These are phyloP conservation scores for Lysandra bellargus DNA, from an alignment of 2,888 invertebrate genomes.

Conservation along the genomic window DNA sequence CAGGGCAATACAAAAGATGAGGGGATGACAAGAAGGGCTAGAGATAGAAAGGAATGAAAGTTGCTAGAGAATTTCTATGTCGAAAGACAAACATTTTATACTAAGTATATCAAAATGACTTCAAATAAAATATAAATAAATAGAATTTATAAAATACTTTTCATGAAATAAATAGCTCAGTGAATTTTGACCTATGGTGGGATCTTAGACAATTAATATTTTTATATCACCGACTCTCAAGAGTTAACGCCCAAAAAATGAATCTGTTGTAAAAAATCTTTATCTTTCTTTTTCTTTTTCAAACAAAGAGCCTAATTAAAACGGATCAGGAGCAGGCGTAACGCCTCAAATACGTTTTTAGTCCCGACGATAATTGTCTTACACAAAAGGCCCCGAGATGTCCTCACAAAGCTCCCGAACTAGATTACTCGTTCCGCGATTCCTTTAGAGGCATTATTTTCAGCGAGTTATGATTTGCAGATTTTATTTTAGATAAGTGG, in stretches of 20 bases:
- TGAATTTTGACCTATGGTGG: too few relatives aligned
- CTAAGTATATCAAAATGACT: too few relatives aligned
- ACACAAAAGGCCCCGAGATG: conserved; percentile 67
- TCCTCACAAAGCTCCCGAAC: conserved; percentile 70
- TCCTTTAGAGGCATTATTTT: conserved; percentile 37
- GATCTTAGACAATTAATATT: too few relatives aligned
- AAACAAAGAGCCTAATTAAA: conserved; percentile 32
- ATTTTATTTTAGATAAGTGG: background rate
- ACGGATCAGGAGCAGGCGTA: conserved; percentile 46
- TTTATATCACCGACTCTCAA: background rate
- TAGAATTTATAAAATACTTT: too few relatives aligned
- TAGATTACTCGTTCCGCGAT: conserved; percentile 61
- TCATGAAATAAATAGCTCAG: too few relatives aligned
- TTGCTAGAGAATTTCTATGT: too few relatives aligned
- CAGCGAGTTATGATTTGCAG: conserved; percentile 6
- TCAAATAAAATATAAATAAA: too few relatives aligned
- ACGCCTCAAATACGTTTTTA: conserved; percentile 63
- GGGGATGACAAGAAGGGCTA: too few relatives aligned
- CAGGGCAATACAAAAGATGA: too few relatives aligned
- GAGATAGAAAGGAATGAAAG: too few relatives aligned
- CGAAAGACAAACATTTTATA: too few relatives aligned
- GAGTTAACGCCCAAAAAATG: background rate
- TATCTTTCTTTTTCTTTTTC: background rate
- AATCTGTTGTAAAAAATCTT: background rate
- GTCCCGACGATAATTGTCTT: conserved; percentile 70